These are phyloP conservation scores for Muricea muricata DNA, from an alignment of 92 coral and sea anemone species.

Conservation along the genomic window DNA sequence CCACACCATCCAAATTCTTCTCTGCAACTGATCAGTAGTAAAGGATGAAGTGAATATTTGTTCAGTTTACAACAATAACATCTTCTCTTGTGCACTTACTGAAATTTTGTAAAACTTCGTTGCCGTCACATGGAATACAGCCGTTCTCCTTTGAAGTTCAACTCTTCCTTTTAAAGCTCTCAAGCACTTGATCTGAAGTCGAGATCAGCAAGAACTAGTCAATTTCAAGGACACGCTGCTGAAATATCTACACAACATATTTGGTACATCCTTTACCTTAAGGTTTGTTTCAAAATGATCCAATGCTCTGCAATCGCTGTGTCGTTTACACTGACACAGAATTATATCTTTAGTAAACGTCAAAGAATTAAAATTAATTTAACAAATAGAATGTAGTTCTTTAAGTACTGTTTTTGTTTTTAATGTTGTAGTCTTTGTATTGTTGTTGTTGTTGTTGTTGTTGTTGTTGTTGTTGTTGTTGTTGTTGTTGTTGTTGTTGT, in stretches of 20 bases:
- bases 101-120: conserved; percentile 2
- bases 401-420: neutral
- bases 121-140: neutral
- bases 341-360: conserved; percentile 31
- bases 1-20: conserved; percentile 83
- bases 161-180: conserved; percentile 16
- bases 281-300: conserved; percentile 42
- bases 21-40: conserved; percentile 60
- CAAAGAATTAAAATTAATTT: no score
- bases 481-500: conserved; percentile 11
- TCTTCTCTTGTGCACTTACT: neutral
- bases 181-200: neutral
- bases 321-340: conserved; percentile 23
- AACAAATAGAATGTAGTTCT: neutral
- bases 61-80: neutral
- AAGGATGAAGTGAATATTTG: neutral
- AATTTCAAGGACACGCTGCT: neutral
- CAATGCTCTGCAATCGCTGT: conserved; percentile 23
- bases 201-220: neutral
- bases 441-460: conserved; percentile 24
- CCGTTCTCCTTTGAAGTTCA: neutral
- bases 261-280: conserved; percentile 22
- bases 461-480: neutral
- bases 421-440: neutral
- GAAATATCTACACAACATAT: no score